Conservation (phyloP, 2,113 vertebrate genomes). For the Lepus europaeus region DNA sequence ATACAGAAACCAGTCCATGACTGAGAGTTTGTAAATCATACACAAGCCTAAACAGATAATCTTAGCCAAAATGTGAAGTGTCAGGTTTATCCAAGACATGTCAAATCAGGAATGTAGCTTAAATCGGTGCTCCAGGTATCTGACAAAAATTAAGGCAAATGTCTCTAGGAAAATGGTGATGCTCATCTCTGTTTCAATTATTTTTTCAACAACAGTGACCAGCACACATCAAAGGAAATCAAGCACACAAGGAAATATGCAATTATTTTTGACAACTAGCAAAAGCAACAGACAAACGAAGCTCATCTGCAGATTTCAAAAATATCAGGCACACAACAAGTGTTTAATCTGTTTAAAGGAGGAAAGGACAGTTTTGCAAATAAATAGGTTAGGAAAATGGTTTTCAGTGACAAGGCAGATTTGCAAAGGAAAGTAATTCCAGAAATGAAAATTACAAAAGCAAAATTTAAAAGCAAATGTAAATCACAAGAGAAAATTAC, state of each 20-base stretch:
- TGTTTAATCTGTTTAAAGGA: background rate
- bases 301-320: background rate
- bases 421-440: conserved; percentile 22
- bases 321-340: background rate
- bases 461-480: background rate
- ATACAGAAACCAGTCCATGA: background rate
- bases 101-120: background rate
- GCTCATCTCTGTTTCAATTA: background rate
- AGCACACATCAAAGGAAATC: background rate
- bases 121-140: background rate
- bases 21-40: background rate
- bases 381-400: background rate
- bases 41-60: background rate
- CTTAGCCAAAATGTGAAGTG: background rate
- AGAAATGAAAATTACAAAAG: background rate
- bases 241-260: background rate
- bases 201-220: background rate
- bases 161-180: background rate
- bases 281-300: background rate
- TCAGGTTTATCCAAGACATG: background rate
- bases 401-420: background rate
- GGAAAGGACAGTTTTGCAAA: background rate
- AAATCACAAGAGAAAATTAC: conserved; percentile 19
- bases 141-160: background rate
- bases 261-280: background rate